A percentile compares a stretch with the other conserved stretches of the same genome.
phyloP scores from a whole-genome alignment of 2,888 invertebrate species.

The Chloroclystis v-ata region DNA sequence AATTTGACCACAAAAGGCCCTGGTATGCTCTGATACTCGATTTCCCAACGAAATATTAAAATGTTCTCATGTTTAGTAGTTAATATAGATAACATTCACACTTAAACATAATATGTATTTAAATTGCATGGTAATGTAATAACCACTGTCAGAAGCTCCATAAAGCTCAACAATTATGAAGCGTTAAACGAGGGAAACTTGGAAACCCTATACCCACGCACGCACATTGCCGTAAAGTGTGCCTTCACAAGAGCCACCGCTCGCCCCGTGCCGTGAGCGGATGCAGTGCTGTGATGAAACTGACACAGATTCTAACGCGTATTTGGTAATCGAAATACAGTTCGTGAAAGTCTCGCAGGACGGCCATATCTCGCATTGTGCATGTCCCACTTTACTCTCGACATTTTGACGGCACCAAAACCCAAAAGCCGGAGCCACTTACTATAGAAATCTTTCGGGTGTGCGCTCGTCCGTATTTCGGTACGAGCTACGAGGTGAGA shows the following conservation, averaged over 20 bases:
- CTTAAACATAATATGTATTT: neutral
- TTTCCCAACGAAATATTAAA: slow-evolving; percentile 8
- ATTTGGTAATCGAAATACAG: slow-evolving; percentile 76
- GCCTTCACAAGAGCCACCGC: slow-evolving; percentile 52
- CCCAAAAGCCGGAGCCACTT: slow-evolving; percentile 59
- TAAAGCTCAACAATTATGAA: slow-evolving; percentile 11
- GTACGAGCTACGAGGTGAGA: slow-evolving; percentile 39
- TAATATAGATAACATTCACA: too few relatives aligned
- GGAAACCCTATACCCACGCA: slow-evolving; percentile 33
- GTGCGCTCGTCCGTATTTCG: slow-evolving; percentile 36
- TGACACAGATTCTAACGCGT: slow-evolving; percentile 77
- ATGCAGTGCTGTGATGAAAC: slow-evolving; percentile 74
- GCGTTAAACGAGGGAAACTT: slow-evolving; percentile 15
- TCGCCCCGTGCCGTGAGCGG: slow-evolving; percentile 59
- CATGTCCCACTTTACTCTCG: slow-evolving; percentile 68
- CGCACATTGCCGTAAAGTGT: slow-evolving; percentile 34
- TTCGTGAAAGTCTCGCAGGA: slow-evolving; percentile 76
- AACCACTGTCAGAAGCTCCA: slow-evolving; percentile 5
- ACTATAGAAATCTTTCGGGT: slow-evolving; percentile 56
- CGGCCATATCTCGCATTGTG: slow-evolving; percentile 69
- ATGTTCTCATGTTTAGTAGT: slow-evolving; percentile 2
- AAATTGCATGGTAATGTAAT: slow-evolving; percentile 9
- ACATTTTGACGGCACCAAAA: slow-evolving; percentile 69
- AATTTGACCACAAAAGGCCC: too few relatives aligned
- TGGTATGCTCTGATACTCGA: slow-evolving; percentile 11